Base-by-base conservation (phyloP, 2,888 invertebrate genomes). In the Fragum sueziense region DNA sequence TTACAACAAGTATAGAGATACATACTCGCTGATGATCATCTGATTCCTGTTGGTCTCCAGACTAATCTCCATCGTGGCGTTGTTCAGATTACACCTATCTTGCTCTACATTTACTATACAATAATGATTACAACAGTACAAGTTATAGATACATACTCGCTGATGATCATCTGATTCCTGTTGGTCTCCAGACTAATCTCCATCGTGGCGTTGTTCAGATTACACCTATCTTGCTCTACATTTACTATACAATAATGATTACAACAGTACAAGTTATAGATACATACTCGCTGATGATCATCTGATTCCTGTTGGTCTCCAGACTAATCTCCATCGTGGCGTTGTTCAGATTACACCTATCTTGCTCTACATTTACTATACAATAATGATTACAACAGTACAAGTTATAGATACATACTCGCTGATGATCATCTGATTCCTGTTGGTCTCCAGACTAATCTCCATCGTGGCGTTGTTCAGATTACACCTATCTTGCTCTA, bases 31-130 rank as follows among this genome's bases (percentile, higher is more conserved):
- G 62, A 98, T 97, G 65, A 97, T 95, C 80, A 97, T 95, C 89
- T 97, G 97, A 89, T 98, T 97, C 57, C 97, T 95, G 92, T 97
- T 97, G 0, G 97, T 96, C 88, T 98, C 98, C 90, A 98, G 95
- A 47, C 97, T 97, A 62, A 98, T 94, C 1, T 97, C 97, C 85
- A 98, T 93, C 70, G 98, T 94, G 89, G 97, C 97, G 86, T 97
- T 97, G 93, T 98, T 98, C 17, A 98, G 95, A n/a, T n/a, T n/a
- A n/a, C n/a, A n/a, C n/a, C n/a, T n/a, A n/a, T n/a, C n/a, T n/a
- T n/a, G n/a, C n/a, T n/a, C n/a, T n/a, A n/a, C n/a, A n/a, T n/a
- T n/a, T n/a, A n/a, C n/a, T n/a, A n/a, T n/a, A n/a, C n/a, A n/a
- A n/a, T n/a, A n/a, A n/a, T n/a, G n/a, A n/a, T n/a, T n/a, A n/a